Percentiles rank a stretch among this genome's conserved stretches.
phyloP scores from a whole-genome alignment of 1,140 invertebrate species.

The Ephestia elutella region DNA sequence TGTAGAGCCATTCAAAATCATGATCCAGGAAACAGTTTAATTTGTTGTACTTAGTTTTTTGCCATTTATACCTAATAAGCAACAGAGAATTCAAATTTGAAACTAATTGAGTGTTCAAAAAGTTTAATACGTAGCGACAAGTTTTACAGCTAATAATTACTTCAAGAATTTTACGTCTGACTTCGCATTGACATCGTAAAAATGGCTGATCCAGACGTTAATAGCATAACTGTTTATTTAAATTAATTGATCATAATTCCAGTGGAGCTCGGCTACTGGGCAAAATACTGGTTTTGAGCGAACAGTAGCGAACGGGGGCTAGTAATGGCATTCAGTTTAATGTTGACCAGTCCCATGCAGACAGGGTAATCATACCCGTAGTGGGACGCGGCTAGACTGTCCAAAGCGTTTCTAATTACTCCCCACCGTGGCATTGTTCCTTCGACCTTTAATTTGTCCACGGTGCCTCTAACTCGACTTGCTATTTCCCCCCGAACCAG shows the following conservation, averaged over 20 bases:
- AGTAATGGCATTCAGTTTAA: conserved; percentile 28
- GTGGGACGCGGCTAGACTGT: conserved; percentile 15
- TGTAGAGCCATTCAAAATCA: no score
- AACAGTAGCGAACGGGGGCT: conserved; percentile 21
- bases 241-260: conserved; percentile 19
- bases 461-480: conserved; percentile 28
- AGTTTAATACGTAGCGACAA: no score
- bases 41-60: no score
- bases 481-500: conserved; percentile 47
- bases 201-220: background rate
- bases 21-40: no score
- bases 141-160: no score
- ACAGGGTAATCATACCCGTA: conserved; percentile 31
- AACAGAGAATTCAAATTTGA: no score
- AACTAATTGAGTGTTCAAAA: no score
- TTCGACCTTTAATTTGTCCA: conserved; percentile 53
- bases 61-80: no score
- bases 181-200: background rate
- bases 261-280: conserved; percentile 3
- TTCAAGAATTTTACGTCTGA: background rate
- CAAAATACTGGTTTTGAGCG: conserved; percentile 21
- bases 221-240: conserved; percentile 14
- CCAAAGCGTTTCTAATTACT: conserved; percentile 40
- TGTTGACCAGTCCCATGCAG: conserved; percentile 23
- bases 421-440: conserved; percentile 41